Percentiles rank a stretch among this genome's conserved stretches.
Evolutionary conservation across 2,113 vertebrate species (phyloP).

Genomic region (Petaurus breviceps): DNA sequence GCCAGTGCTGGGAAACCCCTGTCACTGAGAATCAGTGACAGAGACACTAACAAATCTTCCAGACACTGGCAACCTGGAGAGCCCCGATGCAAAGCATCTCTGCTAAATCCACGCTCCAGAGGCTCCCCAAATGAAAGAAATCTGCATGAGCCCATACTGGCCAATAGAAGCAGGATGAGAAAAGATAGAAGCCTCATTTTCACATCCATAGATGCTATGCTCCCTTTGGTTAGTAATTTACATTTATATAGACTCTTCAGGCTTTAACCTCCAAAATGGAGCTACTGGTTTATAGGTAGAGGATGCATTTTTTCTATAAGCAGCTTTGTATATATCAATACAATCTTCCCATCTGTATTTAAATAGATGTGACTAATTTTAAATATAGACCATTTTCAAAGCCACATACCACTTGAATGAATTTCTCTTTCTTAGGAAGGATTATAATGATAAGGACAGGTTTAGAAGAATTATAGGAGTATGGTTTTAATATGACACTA

Average conservation of each 20-base stretch:
- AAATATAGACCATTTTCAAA: constrained; percentile 54
- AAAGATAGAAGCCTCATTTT: constrained; percentile 5
- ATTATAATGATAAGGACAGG: background rate
- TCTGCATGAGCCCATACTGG: background rate
- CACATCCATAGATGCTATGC: constrained; percentile 38
- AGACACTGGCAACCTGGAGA: background rate
- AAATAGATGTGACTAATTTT: constrained; percentile 51
- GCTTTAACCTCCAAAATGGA: constrained; percentile 37
- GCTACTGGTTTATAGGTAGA: constrained; percentile 40
- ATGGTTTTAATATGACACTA: background rate
- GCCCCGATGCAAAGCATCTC: background rate
- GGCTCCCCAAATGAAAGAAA: background rate
- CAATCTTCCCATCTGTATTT: constrained; percentile 58
- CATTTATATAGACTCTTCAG: constrained; percentile 63
- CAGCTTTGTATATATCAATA: constrained; percentile 42
- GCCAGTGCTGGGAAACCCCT: background rate
- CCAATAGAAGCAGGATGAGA: background rate
- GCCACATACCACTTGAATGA: constrained; percentile 16
- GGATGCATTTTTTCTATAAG: constrained; percentile 34
- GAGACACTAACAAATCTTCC: background rate
- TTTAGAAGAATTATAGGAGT: background rate
- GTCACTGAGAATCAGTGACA: background rate
- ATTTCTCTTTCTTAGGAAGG: constrained; percentile 14
- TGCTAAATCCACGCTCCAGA: background rate
- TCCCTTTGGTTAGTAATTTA: constrained; percentile 57